Evolutionary conservation across 2,797 vertebrate species (phyloP), one percentile per base, ranked within the genome.

Genomic region (Pteropus rufus): DNA sequence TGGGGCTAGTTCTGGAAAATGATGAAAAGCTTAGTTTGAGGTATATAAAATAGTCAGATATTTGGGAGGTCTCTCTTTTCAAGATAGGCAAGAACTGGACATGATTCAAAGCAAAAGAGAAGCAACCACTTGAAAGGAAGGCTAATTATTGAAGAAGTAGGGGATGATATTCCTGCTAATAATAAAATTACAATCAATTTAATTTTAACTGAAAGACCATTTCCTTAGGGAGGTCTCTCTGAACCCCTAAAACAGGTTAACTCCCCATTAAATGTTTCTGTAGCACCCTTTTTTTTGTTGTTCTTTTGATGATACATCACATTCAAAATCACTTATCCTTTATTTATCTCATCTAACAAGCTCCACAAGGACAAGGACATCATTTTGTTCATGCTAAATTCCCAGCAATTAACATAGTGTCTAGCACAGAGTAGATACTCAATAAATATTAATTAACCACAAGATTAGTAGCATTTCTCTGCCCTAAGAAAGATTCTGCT

Each of bases 61-160:
- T 56, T 7, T 16, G 8, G 34, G 3, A 49, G 46, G 14, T 49
- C 49, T 76, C 36, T 93, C 29, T 89, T 64, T 83, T 89, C 67
- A 81, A 76, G 10, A 10, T 44, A 76, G 56, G 58, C n/a, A 67
- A 62, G 75, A 82, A 19, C 69, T 79, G 16, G 12, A 44, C 24
- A 34, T 26, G 29, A 39, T 69, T 89, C 44, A 79, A 90, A 69
- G 82, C 29, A 73, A 5, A 89, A 88, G 52, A 49, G 41, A 88
- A 90, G 44, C 67, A 77, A 58, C 29, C 31, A 58, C 79, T 96
- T 82, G 56, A 75, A 72, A 93, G 60, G 82, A 77, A 94, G n/a
- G 12, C 46, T 88, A 76, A 62, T 92, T 88, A 88, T 24, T 52
- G 12, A 92, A 19, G 65, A 93, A 84, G 49, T 34, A 24, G 3